Conservation (phyloP, 2,113 vertebrate genomes). For the Prunella fulvescens region DNA sequence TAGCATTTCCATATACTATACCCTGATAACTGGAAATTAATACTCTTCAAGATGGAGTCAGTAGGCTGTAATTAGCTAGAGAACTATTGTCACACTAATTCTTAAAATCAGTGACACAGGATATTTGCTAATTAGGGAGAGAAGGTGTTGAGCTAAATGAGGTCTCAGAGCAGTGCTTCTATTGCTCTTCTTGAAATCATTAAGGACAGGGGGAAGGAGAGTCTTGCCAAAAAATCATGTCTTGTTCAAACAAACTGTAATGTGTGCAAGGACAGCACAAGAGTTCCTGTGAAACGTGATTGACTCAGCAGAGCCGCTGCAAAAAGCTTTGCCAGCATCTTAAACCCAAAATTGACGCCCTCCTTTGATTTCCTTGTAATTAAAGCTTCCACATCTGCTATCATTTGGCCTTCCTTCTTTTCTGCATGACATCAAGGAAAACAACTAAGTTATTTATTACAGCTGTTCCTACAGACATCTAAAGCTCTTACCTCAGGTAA, state of each 20-base stretch:
- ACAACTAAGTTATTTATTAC: not conserved
- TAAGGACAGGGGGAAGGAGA: not conserved
- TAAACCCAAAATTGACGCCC: not conserved
- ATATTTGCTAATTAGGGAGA: slow-evolving; percentile 16
- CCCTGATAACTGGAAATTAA: not conserved
- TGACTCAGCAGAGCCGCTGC: not conserved
- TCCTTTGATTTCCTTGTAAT: not conserved
- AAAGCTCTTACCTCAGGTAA: not conserved
- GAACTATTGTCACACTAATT: not conserved
- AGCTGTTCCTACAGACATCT: not conserved
- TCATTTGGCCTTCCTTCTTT: not conserved
- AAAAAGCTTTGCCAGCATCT: not conserved
- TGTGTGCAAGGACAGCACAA: not conserved
- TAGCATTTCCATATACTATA: not conserved
- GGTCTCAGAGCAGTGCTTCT: not conserved
- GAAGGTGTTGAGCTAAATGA: not conserved
- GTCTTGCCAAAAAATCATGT: not conserved
- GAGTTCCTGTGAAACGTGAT: not conserved
- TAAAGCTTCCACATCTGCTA: not conserved
- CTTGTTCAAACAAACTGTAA: not conserved
- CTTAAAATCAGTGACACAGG: not conserved
- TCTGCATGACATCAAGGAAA: not conserved
- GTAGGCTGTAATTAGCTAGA: not conserved
- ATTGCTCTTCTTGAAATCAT: not conserved
- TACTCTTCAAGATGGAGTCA: not conserved